These are phyloP conservation scores for Prionailurus bengalensis DNA, from an alignment of 2,113 vertebrate genomes.

Conservation along the genomic window DNA sequence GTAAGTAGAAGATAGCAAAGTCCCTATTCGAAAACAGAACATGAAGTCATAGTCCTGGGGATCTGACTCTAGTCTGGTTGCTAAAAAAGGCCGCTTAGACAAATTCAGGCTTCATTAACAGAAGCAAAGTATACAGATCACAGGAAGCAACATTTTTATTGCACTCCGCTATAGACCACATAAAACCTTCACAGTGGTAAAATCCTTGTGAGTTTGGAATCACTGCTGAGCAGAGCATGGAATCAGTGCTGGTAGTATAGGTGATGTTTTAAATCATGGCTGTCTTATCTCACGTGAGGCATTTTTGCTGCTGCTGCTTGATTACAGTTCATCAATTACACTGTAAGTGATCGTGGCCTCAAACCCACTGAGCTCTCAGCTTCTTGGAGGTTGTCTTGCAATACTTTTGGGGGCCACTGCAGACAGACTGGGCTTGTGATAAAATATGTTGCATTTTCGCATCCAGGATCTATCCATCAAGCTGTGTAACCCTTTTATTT, in stretches of 20 bases:
- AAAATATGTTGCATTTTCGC: neutral
- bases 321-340: neutral
- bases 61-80: neutral
- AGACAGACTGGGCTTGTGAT: neutral
- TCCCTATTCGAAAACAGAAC: neutral
- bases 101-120: neutral
- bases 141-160: neutral
- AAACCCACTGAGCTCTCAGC: neutral
- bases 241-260: neutral
- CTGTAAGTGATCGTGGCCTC: neutral
- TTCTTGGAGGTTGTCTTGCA: neutral
- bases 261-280: neutral
- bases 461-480: neutral
- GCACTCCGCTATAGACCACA: neutral
- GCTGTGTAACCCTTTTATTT: neutral
- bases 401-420: neutral
- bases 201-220: neutral
- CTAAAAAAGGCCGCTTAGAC: neutral
- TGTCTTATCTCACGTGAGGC: neutral
- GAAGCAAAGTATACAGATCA: neutral
- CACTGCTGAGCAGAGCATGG: neutral
- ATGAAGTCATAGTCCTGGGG: neutral
- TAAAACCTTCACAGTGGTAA: neutral
- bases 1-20: neutral
- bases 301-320: neutral